These are phyloP conservation scores for Chironomus riparius DNA, from an alignment of 2,888 invertebrate genomes.

Conservation along the genomic window DNA sequence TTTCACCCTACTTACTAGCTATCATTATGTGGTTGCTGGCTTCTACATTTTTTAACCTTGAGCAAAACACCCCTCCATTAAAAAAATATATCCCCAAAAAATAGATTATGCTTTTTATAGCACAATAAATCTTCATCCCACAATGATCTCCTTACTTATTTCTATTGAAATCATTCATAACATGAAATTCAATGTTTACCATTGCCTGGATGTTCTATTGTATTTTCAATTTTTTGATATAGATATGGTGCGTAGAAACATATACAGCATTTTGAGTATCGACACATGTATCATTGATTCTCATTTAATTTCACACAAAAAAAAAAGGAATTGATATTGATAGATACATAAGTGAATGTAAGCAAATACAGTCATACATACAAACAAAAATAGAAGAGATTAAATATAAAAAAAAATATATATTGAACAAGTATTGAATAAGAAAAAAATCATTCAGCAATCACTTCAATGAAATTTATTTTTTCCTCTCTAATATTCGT, in stretches of 20 bases:
- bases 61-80: too few relatives aligned
- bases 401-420: not conserved
- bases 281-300: not conserved
- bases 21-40: too few relatives aligned
- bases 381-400: not conserved
- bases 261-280: not conserved
- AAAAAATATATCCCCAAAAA: too few relatives aligned
- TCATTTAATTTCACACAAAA: not conserved
- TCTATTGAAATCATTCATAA: too few relatives aligned
- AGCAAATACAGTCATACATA: not conserved
- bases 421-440: not conserved
- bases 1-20: too few relatives aligned
- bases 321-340: not conserved
- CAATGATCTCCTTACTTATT: too few relatives aligned
- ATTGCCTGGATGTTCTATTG: too few relatives aligned
- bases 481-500: not conserved
- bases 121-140: too few relatives aligned
- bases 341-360: not conserved
- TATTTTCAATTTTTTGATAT: too few relatives aligned
- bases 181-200: too few relatives aligned
- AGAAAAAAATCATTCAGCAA: not conserved
- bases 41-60: too few relatives aligned
- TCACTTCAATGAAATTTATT: not conserved
- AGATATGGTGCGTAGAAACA: not conserved
- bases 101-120: too few relatives aligned